Evolutionary conservation across 2,113 vertebrate species (phyloP), one percentile per base, ranked within the genome.

Genomic region (Columbina picui): DNA sequence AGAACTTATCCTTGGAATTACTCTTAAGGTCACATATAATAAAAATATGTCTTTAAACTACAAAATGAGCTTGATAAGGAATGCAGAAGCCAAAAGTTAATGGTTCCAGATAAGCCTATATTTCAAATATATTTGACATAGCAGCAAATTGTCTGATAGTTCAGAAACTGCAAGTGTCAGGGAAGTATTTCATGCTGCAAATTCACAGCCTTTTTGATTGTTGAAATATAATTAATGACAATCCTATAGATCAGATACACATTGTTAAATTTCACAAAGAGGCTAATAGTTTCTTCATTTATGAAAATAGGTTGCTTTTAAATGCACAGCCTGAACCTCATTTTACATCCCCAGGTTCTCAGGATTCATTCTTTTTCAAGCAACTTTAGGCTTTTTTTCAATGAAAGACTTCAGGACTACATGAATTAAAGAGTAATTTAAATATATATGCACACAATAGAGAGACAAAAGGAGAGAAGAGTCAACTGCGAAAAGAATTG

Each of bases 371-470:
- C 38, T 81, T 10, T 90, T 88, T 59, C 68, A 61, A 30, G 89
- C 5, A 59, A 88, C 27, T 90, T 88, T 25, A 71, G 55, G 32
- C 14, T 39, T 84, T 80, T 90, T 93, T 96, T 93, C 92, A 94
- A 81, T 74, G 82, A 92, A 84, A 94, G 92, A 86, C 87, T 65
- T 63, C 57, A 73, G 71, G 83, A 89, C 77, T 78, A 71, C 76
- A 89, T 87, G 79, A 96, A 89, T 94, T 96, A 96, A 93, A 93
- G 82, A 93, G 84, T 95, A 93, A 97, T 97, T 96, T 97, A 94
- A 95, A 95, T 93, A 93, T 50, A 96, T 68, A 79, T 1, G 25
- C 16, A 69, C 80, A 97, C 93, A 97, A 93, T 81, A 92, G 85
- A 92, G 68, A 96, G 82, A 94, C 41, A 95, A 93, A 96, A 76